phyloP scores from a whole-genome alignment of 23 tunicate species.

The Styela clava region DNA sequence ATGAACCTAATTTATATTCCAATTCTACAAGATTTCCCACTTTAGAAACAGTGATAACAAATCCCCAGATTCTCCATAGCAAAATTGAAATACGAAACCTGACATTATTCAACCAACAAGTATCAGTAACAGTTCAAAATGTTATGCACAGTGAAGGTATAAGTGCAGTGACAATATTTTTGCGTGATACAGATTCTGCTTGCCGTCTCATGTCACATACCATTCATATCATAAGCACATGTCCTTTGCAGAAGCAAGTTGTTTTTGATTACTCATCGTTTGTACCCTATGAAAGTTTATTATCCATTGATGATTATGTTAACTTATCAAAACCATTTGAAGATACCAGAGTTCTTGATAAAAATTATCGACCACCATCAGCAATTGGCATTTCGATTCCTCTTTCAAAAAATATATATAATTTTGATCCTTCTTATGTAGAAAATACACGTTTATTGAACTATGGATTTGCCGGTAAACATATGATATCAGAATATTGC shows the following conservation, averaged over 20 bases:
- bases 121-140: neutral
- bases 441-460: neutral
- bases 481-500: slow-evolving; percentile 7
- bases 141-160: slow-evolving; percentile 3
- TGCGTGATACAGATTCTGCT: slow-evolving; percentile 5
- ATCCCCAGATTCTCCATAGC: neutral
- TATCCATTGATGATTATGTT: slow-evolving; percentile 21
- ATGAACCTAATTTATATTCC: neutral
- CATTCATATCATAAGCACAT: slow-evolving; percentile 3
- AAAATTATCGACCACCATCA: slow-evolving; percentile 67
- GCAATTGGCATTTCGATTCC: slow-evolving; percentile 57
- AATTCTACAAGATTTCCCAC: neutral
- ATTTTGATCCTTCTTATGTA: slow-evolving; percentile 33
- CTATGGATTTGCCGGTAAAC: slow-evolving; percentile 9
- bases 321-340: neutral
- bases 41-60: neutral
- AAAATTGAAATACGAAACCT: neutral
- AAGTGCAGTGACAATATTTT: neutral
- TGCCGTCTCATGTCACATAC: slow-evolving; percentile 26
- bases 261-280: slow-evolving; percentile 32
- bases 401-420: slow-evolving; percentile 48
- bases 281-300: neutral
- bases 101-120: neutral
- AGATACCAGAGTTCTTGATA: slow-evolving; percentile 9
- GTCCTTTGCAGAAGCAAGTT: slow-evolving; percentile 19